Conservation (phyloP, 2,113 vertebrate species). For the pig (Sus scrofa) region T2T-Sscrofa CM000813.6:65698001-65698500, state of each 20-base stretch:
- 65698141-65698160: conserved; percentile 93
- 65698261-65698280: conserved; percentile 97
- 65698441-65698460: not conserved
- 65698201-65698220: conserved; percentile 95
- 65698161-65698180: conserved; percentile 90
- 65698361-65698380: not conserved
- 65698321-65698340: no score
- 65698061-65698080: conserved; percentile 91
- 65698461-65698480: not conserved
- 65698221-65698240: conserved; percentile 88
- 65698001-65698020: not conserved
- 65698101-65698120: conserved; percentile 94
- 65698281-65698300: not conserved
- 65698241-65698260: conserved; percentile 96
- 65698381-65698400: not conserved
- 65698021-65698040: not conserved
- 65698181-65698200: conserved; percentile 93
- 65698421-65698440: no score
- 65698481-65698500: not conserved
- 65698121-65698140: conserved; percentile 96
- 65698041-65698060: rapidly evolving
- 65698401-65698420: not conserved
- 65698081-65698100: conserved; percentile 97
- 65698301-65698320: not conserved
- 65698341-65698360: not conserved